Percentiles rank a stretch among this genome's conserved stretches.
These are phyloP conservation scores for Chanos chanos DNA, from an alignment of 2,797 vertebrate species.

Conservation along the genomic window DNA sequence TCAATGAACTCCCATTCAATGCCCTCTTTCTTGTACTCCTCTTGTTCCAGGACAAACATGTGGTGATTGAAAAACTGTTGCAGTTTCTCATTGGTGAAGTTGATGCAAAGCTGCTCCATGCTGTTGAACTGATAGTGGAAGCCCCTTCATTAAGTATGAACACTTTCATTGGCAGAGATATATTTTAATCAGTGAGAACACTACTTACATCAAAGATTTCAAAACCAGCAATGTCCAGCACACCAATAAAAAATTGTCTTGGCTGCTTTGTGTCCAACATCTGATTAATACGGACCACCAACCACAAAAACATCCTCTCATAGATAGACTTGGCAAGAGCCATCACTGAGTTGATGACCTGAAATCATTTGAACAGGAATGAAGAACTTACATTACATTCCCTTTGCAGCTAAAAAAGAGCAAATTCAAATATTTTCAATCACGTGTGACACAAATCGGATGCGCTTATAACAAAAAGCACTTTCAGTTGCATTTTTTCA, in stretches of 20 bases:
- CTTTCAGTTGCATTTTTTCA: no score
- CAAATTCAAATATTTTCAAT: no score
- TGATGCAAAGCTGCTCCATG: slow-evolving; percentile 45
- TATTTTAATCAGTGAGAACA: neutral
- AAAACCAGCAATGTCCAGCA: slow-evolving; percentile 80
- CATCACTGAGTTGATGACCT: slow-evolving; percentile 75
- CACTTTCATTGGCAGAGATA: neutral
- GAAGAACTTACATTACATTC: no score
- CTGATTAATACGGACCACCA: slow-evolving; percentile 79
- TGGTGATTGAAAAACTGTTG: slow-evolving; percentile 49
- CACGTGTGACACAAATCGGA: no score
- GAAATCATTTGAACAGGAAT: neutral
- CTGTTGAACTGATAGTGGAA: slow-evolving; percentile 38
- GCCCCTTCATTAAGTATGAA: no score
- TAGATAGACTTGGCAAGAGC: slow-evolving; percentile 73
- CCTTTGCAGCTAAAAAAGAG: no score
- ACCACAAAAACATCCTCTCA: slow-evolving; percentile 82
- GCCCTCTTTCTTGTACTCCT: slow-evolving; percentile 62
- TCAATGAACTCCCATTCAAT: no score
- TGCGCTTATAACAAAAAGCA: no score
- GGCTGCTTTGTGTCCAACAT: slow-evolving; percentile 78
- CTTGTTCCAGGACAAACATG: slow-evolving; percentile 73
- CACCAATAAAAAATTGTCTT: slow-evolving; percentile 78
- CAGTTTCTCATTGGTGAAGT: slow-evolving; percentile 49
- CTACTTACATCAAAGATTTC: slow-evolving; percentile 77